These are phyloP conservation scores for Esperia sulphurella DNA, from an alignment of 2,888 invertebrate genomes.

Conservation along the genomic window DNA sequence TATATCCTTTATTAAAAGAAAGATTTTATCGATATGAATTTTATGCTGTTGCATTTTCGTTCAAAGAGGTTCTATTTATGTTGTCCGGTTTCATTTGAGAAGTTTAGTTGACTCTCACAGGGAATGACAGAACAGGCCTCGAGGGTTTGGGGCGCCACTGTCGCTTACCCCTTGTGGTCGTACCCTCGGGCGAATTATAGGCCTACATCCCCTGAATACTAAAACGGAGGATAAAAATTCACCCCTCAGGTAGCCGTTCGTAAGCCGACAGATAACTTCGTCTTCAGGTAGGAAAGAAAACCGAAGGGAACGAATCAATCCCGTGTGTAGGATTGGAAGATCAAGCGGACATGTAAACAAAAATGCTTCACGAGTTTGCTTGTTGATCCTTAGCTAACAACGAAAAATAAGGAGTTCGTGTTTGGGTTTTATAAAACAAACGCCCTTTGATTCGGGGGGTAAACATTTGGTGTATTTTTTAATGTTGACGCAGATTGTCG, in stretches of 20 bases:
- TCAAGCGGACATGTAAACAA: conserved; percentile 56
- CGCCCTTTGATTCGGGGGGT: conserved; percentile 2
- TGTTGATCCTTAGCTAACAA: conserved; percentile 59
- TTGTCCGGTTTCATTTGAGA: conserved; percentile 18
- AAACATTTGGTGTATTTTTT: background rate
- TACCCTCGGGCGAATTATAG: conserved; percentile 67
- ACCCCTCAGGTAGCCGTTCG: conserved; percentile 62
- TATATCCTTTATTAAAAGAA: too few relatives aligned
- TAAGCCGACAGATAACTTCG: conserved; percentile 68
- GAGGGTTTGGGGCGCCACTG: conserved; percentile 43
- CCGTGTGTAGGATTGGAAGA: conserved; percentile 48
- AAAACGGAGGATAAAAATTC: conserved; percentile 66
- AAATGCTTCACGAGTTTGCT: conserved; percentile 43
- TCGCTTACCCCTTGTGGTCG: conserved; percentile 52
- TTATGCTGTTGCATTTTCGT: too few relatives aligned
- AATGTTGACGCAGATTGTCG: background rate
- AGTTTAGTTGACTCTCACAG: conserved; percentile 35
- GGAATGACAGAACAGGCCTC: conserved; percentile 42
- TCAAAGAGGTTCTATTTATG: too few relatives aligned
- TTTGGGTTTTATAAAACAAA: conserved; percentile 23
- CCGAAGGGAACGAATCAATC: conserved; percentile 64
- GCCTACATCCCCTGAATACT: conserved; percentile 65
- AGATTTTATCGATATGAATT: too few relatives aligned
- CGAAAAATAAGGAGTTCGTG: conserved; percentile 39
- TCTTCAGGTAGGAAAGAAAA: conserved; percentile 52